Evolutionary conservation across 2,113 vertebrate species (phyloP).

Genomic region (Acinonyx jubatus): DNA sequence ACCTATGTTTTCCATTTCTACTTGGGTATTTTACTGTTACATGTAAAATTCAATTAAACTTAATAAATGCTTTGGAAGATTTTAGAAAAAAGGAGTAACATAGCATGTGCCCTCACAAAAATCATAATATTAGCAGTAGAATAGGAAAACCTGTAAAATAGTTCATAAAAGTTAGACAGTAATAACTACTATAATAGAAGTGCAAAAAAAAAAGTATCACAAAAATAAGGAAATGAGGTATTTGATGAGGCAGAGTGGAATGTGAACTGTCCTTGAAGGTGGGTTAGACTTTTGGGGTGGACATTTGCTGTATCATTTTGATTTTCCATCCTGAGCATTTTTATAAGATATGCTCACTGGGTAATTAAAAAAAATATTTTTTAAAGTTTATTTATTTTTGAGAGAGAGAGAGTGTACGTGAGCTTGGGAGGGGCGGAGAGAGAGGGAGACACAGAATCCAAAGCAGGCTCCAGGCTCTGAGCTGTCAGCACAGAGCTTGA

Average conservation of each 20-base stretch:
- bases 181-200: not conserved
- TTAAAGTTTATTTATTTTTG: too few species aligned
- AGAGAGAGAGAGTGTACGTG: too few species aligned
- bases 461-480: too few species aligned
- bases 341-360: not conserved
- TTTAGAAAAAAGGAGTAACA: not conserved
- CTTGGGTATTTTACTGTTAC: slow-evolving; percentile 7
- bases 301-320: not conserved
- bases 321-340: not conserved
- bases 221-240: not conserved
- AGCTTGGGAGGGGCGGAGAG: too few species aligned
- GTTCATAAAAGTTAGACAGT: not conserved
- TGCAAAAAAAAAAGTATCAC: not conserved
- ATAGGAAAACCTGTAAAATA: slow-evolving; percentile 19
- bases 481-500: too few species aligned
- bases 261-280: not conserved
- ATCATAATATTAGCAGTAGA: not conserved
- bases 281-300: not conserved
- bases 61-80: not conserved
- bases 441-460: too few species aligned
- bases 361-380: not conserved
- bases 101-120: not conserved
- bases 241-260: not conserved
- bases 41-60: not conserved
- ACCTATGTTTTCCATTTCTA: not conserved